Conservation (phyloP, 2,113 vertebrate genomes). For the Lepus europaeus region DNA sequence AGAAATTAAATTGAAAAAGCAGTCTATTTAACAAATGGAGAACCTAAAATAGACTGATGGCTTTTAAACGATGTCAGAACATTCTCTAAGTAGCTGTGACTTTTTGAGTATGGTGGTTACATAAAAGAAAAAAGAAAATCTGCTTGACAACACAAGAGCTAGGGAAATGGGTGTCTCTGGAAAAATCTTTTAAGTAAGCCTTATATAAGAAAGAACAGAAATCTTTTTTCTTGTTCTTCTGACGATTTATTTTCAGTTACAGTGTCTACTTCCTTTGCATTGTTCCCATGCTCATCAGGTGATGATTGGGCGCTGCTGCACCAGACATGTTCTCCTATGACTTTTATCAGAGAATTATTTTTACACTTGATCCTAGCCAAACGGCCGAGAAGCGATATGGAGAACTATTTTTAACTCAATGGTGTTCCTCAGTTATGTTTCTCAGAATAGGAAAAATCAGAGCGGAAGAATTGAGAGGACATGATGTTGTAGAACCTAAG, state of each 20-base stretch:
- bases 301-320: not conserved
- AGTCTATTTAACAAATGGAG: conserved; percentile 13
- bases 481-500: not conserved
- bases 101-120: not conserved
- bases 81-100: not conserved
- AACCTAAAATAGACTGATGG: not conserved
- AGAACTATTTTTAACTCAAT: not conserved
- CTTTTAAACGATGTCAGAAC: not conserved
- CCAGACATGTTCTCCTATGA: not conserved
- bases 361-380: too few relatives aligned
- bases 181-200: not conserved
- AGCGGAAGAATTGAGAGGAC: not conserved
- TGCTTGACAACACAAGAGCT: not conserved
- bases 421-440: not conserved
- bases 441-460: not conserved
- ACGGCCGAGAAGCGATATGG: not conserved
- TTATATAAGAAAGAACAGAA: not conserved
- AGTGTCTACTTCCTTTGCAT: not conserved
- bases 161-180: not conserved
- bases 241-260: not conserved
- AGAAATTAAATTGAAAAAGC: conserved; percentile 2
- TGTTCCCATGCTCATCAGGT: not conserved
- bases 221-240: not conserved
- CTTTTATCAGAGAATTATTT: not conserved
- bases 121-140: not conserved